These are phyloP conservation scores for Temnothorax longispinosus DNA, from an alignment of 1,140 invertebrate genomes.

Conservation along the genomic window DNA sequence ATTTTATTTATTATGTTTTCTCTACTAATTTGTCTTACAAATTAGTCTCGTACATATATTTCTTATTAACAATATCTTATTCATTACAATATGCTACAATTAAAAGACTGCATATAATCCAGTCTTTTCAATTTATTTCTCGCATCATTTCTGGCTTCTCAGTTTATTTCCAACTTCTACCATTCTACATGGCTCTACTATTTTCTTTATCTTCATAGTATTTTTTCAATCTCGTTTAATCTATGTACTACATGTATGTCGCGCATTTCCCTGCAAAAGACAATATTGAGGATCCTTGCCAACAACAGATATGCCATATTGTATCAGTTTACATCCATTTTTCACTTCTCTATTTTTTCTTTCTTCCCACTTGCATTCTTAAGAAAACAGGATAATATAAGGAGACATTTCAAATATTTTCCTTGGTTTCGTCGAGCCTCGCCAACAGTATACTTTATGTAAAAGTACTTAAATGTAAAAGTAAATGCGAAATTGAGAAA, in stretches of 20 bases:
- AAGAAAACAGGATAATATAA: constrained; percentile 5
- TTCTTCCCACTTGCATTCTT: background rate
- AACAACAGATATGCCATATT: background rate
- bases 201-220: constrained; percentile 22
- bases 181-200: background rate
- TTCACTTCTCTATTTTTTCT: constrained; percentile 1
- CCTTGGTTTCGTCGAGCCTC: background rate
- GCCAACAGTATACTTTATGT: background rate
- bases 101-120: background rate
- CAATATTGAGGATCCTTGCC: constrained; percentile 25
- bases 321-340: constrained; percentile 18
- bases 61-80: background rate
- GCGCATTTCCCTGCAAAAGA: background rate
- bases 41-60: background rate
- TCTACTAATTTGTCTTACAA: background rate
- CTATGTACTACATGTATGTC: background rate
- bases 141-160: background rate
- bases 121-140: constrained; percentile 6
- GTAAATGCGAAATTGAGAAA: background rate
- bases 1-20: background rate
- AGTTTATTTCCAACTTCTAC: constrained; percentile 49
- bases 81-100: background rate
- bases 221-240: constrained; percentile 49
- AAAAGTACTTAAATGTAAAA: background rate
- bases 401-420: constrained; percentile 24